Conservation (phyloP, 2,888 invertebrate species). For the Pherbina coryleti region DNA sequence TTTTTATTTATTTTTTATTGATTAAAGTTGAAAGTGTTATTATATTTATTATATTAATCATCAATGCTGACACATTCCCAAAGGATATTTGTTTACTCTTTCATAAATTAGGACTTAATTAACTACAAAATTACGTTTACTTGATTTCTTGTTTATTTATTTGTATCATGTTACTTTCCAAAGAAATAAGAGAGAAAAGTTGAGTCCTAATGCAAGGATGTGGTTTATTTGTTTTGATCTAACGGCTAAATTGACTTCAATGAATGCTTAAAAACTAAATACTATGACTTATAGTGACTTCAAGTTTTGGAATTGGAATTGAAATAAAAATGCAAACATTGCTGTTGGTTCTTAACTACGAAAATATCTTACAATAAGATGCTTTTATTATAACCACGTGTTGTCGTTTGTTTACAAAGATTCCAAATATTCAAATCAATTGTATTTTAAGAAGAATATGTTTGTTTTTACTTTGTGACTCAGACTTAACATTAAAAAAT, state of each 20-base stretch:
- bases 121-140: constrained; percentile 32
- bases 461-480: constrained; percentile 16
- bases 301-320: constrained; percentile 25
- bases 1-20: constrained; percentile 16
- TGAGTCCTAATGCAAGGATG: constrained; percentile 28
- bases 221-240: constrained; percentile 26
- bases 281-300: constrained; percentile 33
- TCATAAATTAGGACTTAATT: constrained; percentile 30
- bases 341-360: constrained; percentile 21
- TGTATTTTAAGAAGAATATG: not conserved
- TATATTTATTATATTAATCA: not conserved
- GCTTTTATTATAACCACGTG: constrained; percentile 16
- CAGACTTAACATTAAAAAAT: constrained; percentile 25
- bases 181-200: constrained; percentile 5
- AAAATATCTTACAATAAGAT: constrained; percentile 38
- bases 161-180: not conserved
- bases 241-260: constrained; percentile 30
- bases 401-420: constrained; percentile 15
- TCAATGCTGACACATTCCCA: constrained; percentile 13
- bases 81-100: not conserved
- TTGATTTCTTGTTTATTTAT: constrained; percentile 11
- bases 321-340: constrained; percentile 32
- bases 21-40: constrained; percentile 11
- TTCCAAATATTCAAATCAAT: constrained; percentile 10
- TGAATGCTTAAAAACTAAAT: constrained; percentile 31